A percentile compares a stretch with the other conserved stretches of the same genome.
phyloP scores from a whole-genome alignment of 1,140 invertebrate species.

The Drosophila seguyi region DNA sequence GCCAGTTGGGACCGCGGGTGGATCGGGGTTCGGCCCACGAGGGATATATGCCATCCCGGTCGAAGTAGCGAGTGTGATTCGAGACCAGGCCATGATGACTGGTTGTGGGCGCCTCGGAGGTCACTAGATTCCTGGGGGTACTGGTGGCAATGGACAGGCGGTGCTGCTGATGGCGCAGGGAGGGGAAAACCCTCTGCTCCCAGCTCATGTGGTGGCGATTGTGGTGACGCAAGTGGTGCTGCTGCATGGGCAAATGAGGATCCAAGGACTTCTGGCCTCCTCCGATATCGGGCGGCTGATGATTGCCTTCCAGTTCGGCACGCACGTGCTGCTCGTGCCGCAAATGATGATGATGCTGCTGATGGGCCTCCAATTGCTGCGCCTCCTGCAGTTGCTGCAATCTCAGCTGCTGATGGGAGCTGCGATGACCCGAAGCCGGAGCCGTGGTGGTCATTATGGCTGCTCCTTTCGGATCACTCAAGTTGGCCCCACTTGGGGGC shows the following conservation, averaged over 20 bases:
- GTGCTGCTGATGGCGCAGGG: constrained; percentile 53
- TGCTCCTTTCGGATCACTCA: constrained; percentile 19
- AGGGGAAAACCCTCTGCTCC: constrained; percentile 67
- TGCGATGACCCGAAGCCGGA: constrained; percentile 19
- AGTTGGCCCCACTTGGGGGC: constrained; percentile 20
- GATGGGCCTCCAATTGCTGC: constrained; percentile 44
- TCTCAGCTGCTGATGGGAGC: constrained; percentile 46
- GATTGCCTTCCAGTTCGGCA: constrained; percentile 56
- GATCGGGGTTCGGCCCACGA: constrained; percentile 60
- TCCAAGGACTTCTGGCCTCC: constrained; percentile 11
- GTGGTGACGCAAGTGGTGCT: constrained; percentile 73
- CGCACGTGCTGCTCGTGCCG: constrained; percentile 72
- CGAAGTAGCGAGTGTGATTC: constrained; percentile 57
- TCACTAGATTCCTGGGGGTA: constrained; percentile 14
- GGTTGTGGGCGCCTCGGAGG: constrained; percentile 30
- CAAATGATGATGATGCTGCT: constrained; percentile 62
- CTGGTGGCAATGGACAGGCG: constrained; percentile 22
- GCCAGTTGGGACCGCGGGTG: constrained; percentile 69
- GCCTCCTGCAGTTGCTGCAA: constrained; percentile 67
- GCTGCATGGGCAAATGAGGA: constrained; percentile 48
- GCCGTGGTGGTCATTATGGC: constrained; percentile 37
- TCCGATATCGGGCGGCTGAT: constrained; percentile 26
- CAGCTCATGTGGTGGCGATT: constrained; percentile 70
- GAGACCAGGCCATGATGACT: constrained; percentile 24
- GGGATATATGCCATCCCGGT: constrained; percentile 64